Base-by-base conservation (phyloP, 2,797 vertebrate species). In the Tadarida brasiliensis region DNA sequence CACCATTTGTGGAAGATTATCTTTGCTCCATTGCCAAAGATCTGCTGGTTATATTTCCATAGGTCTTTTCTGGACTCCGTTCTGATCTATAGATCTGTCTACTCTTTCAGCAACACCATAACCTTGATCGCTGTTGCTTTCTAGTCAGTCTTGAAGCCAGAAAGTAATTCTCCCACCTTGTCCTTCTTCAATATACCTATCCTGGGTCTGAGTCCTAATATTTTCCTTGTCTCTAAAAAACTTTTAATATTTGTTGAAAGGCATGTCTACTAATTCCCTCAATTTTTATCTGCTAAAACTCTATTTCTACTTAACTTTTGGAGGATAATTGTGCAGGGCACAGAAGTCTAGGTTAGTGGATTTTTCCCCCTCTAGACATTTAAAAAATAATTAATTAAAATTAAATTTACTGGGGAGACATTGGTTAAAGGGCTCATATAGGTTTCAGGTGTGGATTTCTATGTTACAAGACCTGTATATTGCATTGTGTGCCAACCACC, bases 211-310 rank as follows among this genome's bases (percentile, higher is more conserved):
- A 44, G 39, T 44, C 39, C 39, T 22, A 74, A 22, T 17, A 65
- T 82, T 73, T 93, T 56, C 35, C 59, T 65, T 49, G 81, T 70
- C 33, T 82, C 76, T 63, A 65, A 93, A 82, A n/a, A 93, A 73
- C 7, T 63, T 91, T 54, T 54, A 88, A 82, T 30, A 14, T 56
- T 82, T 74, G 49, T 47, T 82, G 57, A 56, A 44, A 88, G 85
- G 28, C 57, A 67, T 47, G 65, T 73, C 56, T 61, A 61, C 67
- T 51, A 91, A 91, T 4, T 15, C 44, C 12, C 22, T 28, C 77
- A 22, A 51, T 49, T 82, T 71, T 57, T 74, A 47, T 47, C 39
- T 82, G 56, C 61, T 33, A 51, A 71, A 82, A 24, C 35, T 56
- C 20, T 71, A 82, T 30, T 73, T 59, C 44, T 30, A 19, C 65